These are phyloP conservation scores for Wiebesia pumilae DNA, from an alignment of 1,140 invertebrate genomes.

Conservation along the genomic window DNA sequence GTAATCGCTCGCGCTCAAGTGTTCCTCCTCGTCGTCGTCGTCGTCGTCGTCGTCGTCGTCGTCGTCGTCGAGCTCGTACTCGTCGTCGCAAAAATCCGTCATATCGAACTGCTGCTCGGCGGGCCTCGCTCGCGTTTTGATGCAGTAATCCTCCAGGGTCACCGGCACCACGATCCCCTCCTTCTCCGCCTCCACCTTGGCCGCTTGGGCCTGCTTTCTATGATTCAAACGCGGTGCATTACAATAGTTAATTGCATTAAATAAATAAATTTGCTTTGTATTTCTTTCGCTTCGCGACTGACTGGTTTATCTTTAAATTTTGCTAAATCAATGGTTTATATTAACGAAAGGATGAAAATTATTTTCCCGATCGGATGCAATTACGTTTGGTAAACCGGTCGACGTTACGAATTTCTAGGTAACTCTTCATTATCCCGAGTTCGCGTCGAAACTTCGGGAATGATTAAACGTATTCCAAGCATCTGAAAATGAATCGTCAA, in stretches of 20 bases:
- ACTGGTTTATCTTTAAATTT: not conserved
- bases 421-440: not conserved
- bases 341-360: not conserved
- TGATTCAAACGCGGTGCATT: not conserved
- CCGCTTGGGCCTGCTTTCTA: conserved; percentile 97
- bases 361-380: no score
- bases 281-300: not conserved
- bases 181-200: conserved; percentile 94
- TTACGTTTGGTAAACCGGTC: no score
- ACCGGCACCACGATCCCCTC: conserved; percentile 97
- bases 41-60: conserved; percentile 80
- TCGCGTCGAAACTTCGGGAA: not conserved
- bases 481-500: not conserved
- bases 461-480: not conserved
- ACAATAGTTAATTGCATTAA: not conserved
- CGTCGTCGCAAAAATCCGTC: conserved; percentile 95
- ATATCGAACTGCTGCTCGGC: conserved; percentile 87
- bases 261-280: no score
- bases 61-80: conserved; percentile 88
- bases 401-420: no score
- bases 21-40: no score
- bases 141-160: conserved; percentile 98
- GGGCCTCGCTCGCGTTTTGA: conserved; percentile 90
- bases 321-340: not conserved
- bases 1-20: conserved; percentile 79